A percentile compares a stretch with the other conserved stretches of the same genome.
Conservation (phyloP, 2,888 invertebrate genomes). For the Melinaea marsaeus region DNA sequence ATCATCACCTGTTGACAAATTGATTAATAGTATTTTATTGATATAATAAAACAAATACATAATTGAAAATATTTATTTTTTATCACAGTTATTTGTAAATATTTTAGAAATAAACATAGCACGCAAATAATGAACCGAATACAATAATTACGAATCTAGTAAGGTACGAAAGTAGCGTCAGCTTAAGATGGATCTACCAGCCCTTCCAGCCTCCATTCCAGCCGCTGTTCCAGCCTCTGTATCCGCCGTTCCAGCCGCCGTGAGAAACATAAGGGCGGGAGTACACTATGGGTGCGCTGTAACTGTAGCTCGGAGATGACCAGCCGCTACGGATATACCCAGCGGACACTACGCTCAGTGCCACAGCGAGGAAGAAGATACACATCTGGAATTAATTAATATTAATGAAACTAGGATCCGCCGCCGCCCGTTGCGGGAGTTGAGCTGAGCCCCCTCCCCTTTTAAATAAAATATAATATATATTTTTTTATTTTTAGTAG, state of each 20-base stretch:
- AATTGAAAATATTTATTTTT: too few relatives aligned
- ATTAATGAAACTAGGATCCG: too few relatives aligned
- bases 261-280: slow-evolving; percentile 31
- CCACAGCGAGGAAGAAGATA: slow-evolving; percentile 38
- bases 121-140: too few relatives aligned
- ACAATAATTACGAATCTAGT: not conserved
- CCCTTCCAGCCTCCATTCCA: slow-evolving; percentile 21
- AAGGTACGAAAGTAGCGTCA: not conserved
- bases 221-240: slow-evolving; percentile 19
- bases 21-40: too few relatives aligned
- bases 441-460: too few relatives aligned
- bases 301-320: slow-evolving; percentile 25
- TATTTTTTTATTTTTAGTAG: too few relatives aligned
- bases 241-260: slow-evolving; percentile 42
- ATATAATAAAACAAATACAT: too few relatives aligned
- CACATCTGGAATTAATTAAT: slow-evolving; percentile 35
- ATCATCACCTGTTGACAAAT: too few relatives aligned
- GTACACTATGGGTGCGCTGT: slow-evolving; percentile 33
- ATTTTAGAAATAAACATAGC: not conserved
- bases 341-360: slow-evolving; percentile 41
- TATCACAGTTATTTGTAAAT: not conserved
- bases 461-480: too few relatives aligned
- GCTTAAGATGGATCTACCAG: not conserved
- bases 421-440: too few relatives aligned
- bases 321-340: slow-evolving; percentile 40